Percentiles rank a stretch among this genome's conserved stretches.
These are phyloP conservation scores for Ploceus nigricollis DNA, from an alignment of 2,113 vertebrate genomes.

Conservation along the genomic window DNA sequence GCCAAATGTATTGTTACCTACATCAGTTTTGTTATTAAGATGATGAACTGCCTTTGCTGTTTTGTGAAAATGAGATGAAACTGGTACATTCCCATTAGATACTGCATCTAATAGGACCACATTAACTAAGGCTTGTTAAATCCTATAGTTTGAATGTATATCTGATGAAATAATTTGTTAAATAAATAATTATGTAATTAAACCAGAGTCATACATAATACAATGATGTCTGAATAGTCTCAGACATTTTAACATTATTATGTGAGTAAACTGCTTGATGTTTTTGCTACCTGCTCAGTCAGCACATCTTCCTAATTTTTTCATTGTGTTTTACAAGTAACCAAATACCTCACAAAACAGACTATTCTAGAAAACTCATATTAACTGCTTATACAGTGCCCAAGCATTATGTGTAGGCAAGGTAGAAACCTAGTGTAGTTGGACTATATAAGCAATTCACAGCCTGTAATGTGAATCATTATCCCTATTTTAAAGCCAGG, in stretches of 20 bases:
- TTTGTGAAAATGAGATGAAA: neutral
- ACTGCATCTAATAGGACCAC: neutral
- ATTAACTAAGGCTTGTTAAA: neutral
- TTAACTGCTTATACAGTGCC: neutral
- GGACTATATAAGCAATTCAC: neutral
- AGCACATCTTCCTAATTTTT: neutral
- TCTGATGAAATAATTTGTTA: neutral
- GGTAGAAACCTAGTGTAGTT: neutral
- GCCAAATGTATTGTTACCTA: neutral
- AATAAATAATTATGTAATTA: conserved; percentile 16
- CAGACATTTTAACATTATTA: neutral
- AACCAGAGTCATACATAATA: neutral
- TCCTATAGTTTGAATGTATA: neutral
- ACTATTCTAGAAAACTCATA: neutral
- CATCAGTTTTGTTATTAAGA: neutral
- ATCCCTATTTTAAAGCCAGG: neutral
- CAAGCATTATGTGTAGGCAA: neutral
- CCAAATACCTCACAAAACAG: neutral
- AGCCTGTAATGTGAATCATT: neutral
- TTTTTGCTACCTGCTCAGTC: neutral
- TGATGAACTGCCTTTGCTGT: neutral
- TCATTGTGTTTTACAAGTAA: neutral
- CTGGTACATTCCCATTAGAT: neutral
- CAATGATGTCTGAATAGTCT: neutral
- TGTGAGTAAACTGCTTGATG: neutral